Percentiles rank a stretch among this genome's conserved stretches.
Conservation (phyloP, 2,888 invertebrate genomes). For the Phortica magna region DNA sequence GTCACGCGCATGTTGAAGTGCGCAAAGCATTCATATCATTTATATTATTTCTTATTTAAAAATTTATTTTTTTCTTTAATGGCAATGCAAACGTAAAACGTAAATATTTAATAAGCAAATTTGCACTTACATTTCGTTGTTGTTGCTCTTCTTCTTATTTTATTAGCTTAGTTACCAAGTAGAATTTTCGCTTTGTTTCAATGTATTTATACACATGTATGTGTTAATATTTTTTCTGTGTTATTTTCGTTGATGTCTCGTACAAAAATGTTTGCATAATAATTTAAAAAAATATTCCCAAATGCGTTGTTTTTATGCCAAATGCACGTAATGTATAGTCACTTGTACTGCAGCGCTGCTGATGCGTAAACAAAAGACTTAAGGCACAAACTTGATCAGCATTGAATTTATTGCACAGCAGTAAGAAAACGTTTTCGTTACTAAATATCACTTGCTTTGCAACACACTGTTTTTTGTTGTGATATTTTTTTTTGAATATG, state of each 20-base stretch:
- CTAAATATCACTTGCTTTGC: slow-evolving; percentile 32
- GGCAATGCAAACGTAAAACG: slow-evolving; percentile 36
- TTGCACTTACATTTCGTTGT: slow-evolving; percentile 59
- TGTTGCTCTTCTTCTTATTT: neutral
- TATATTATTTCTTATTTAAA: slow-evolving; percentile 46
- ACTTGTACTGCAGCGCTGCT: neutral
- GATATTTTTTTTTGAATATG: slow-evolving; percentile 17
- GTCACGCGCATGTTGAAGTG: neutral
- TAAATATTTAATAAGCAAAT: slow-evolving; percentile 60
- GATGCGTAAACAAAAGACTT: slow-evolving; percentile 64
- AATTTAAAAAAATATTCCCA: slow-evolving; percentile 19
- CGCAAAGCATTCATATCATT: slow-evolving; percentile 52
- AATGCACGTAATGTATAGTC: neutral
- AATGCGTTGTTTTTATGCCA: neutral
- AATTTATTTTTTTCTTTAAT: slow-evolving; percentile 35
- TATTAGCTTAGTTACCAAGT: slow-evolving; percentile 22
- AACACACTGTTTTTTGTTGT: slow-evolving; percentile 38
- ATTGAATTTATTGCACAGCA: slow-evolving; percentile 27
- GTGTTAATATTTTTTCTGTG: slow-evolving; percentile 14
- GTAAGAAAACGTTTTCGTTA: slow-evolving; percentile 4
- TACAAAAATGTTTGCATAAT: slow-evolving; percentile 24
- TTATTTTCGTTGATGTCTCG: slow-evolving; percentile 31
- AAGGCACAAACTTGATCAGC: slow-evolving; percentile 60
- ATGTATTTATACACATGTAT: slow-evolving; percentile 51
- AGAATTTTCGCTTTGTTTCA: slow-evolving; percentile 46